A percentile compares a stretch with the other conserved stretches of the same genome.
Evolutionary conservation across 2,113 vertebrate species (phyloP).

Genomic region (Etheostoma spectabile): DNA sequence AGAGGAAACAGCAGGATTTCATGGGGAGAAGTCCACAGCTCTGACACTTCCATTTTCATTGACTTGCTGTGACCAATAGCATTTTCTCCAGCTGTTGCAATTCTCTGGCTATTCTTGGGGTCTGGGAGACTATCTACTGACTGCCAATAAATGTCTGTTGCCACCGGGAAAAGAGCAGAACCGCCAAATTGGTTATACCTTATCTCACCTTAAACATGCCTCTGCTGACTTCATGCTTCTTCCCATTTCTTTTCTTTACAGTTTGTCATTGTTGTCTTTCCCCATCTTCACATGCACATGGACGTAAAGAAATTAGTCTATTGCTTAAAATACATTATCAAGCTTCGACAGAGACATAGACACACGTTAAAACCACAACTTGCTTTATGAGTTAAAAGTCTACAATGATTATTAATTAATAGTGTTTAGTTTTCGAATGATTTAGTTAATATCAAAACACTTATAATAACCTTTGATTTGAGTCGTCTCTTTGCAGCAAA

Average conservation of each 20-base stretch:
- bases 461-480: constrained; percentile 21
- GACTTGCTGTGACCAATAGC: constrained; percentile 79
- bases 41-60: constrained; percentile 72
- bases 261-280: constrained; percentile 61
- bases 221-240: constrained; percentile 73
- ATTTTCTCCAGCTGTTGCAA: constrained; percentile 80
- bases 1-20: constrained; percentile 71
- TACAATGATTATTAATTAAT: neutral
- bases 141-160: constrained; percentile 79
- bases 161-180: constrained; percentile 72
- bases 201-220: constrained; percentile 83
- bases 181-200: constrained; percentile 80
- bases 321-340: constrained; percentile 49
- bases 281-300: constrained; percentile 18
- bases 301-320: constrained; percentile 41
- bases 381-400: constrained; percentile 9
- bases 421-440: constrained; percentile 6
- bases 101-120: constrained; percentile 74
- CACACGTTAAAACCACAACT: constrained; percentile 18
- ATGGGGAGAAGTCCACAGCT: constrained; percentile 64
- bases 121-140: constrained; percentile 71
- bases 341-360: constrained; percentile 10
- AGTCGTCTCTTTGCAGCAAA: constrained; percentile 12
- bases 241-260: constrained; percentile 55
- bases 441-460: constrained; percentile 19